phyloP scores from a whole-genome alignment of 1,140 invertebrate genomes.

The Apocrypta bakeri region DNA sequence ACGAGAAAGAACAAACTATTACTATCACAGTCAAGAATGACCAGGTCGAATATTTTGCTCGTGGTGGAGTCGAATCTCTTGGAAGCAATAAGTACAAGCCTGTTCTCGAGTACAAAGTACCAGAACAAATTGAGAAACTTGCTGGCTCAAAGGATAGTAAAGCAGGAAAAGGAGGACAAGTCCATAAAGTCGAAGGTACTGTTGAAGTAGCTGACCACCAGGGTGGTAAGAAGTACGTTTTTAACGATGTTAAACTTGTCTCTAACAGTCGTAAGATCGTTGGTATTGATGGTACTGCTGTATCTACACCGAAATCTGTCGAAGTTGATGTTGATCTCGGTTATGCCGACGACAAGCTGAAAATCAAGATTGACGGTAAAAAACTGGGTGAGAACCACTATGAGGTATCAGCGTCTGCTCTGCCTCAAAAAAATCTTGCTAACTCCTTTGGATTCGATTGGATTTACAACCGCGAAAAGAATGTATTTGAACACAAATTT shows the following conservation, averaged over 20 bases:
- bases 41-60: constrained; percentile 76
- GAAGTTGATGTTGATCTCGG: constrained; percentile 74
- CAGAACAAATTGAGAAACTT: constrained; percentile 73
- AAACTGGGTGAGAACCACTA: constrained; percentile 53
- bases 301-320: constrained; percentile 64
- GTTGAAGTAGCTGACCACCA: constrained; percentile 74
- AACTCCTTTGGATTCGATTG: constrained; percentile 77
- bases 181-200: constrained; percentile 75
- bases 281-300: constrained; percentile 74
- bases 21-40: constrained; percentile 77
- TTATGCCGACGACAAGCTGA: constrained; percentile 73
- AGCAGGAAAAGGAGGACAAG: constrained; percentile 62
- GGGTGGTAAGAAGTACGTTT: constrained; percentile 74
- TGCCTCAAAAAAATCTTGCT: constrained; percentile 73
- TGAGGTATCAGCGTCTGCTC: constrained; percentile 57
- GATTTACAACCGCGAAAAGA: constrained; percentile 63
- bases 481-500: constrained; percentile 72
- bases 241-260: constrained; percentile 77
- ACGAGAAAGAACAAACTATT: constrained; percentile 75
- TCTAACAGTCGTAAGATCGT: constrained; percentile 69
- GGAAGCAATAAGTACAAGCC: constrained; percentile 80
- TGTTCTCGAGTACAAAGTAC: constrained; percentile 80
- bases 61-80: constrained; percentile 77
- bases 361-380: constrained; percentile 69
- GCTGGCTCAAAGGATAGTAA: constrained; percentile 57